These are phyloP conservation scores for Acanthurus leucopareius DNA, from an alignment of 2,797 vertebrate genomes.

Conservation along the genomic window DNA sequence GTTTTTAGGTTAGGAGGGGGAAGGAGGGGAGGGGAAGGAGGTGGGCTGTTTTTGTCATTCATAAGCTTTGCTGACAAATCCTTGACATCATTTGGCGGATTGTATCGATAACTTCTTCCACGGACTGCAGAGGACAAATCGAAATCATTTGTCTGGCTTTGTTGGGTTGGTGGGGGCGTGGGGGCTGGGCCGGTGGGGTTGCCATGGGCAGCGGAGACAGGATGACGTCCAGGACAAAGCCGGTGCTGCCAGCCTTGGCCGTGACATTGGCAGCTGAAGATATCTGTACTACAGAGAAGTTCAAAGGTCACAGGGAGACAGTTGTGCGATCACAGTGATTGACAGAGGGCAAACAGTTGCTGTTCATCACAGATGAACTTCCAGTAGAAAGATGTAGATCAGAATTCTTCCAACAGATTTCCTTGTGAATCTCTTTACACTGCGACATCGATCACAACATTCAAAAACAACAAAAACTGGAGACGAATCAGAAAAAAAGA, in stretches of 20 bases:
- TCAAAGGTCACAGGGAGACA: constrained; percentile 89
- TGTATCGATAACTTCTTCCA: constrained; percentile 97
- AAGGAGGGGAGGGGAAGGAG: constrained; percentile 57
- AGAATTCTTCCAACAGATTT: constrained; percentile 5
- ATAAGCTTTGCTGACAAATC: constrained; percentile 98
- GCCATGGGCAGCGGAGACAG: constrained; percentile 44
- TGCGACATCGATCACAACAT: constrained; percentile 30
- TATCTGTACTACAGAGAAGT: constrained; percentile 90
- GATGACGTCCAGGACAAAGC: constrained; percentile 88
- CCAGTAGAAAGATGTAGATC: constrained; percentile 23
- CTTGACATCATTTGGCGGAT: constrained; percentile 96
- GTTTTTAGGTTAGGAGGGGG: constrained; percentile 82
- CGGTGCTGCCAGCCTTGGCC: constrained; percentile 82
- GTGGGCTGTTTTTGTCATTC: constrained; percentile 93
- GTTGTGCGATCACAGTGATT: constrained; percentile 84
- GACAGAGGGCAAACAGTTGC: constrained; percentile 87
- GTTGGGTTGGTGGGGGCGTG: constrained; percentile 57
- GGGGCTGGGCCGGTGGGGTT: constrained; percentile 50
- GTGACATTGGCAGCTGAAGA: constrained; percentile 92
- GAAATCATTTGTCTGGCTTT: constrained; percentile 97
- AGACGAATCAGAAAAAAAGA: constrained; percentile 36
- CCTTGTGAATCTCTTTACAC: constrained; percentile 5
- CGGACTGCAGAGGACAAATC: constrained; percentile 94
- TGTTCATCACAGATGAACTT: constrained; percentile 62
- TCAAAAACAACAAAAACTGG: constrained; percentile 44